Evolutionary conservation across 2,797 vertebrate species (phyloP), one percentile per base, ranked within the genome.

Genomic region (Sciurus vulgaris): DNA sequence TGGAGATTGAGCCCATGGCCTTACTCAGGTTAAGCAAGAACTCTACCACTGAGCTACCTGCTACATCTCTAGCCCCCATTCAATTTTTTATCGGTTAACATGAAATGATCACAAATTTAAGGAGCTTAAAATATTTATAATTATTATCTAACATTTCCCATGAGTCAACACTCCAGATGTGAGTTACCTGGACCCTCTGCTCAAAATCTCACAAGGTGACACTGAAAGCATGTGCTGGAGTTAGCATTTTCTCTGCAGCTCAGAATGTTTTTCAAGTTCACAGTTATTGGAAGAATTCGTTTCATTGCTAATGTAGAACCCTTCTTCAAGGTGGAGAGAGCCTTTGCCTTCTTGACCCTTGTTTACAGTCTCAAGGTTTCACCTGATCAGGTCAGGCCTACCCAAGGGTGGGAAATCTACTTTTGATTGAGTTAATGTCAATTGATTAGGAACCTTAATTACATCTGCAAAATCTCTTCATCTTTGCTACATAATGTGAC

Each of bases 351-450:
- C 49, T 77, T 59, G 41, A 83, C 14, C 41, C 3, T 56, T 7
- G 78, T 86, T 76, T 47, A 47, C 7, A 47, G 44, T 47, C 9
- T 78, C 65, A 85, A 78, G 26, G n/a, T 2, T 33, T 54, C 67
- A 18, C 47, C 67, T 84, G 51, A 73, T 82, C 81, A 94, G 5
- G n/a, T 65, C 51, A 94, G 49, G 26, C 47, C 41, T 35, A 67
- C 41, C 44, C 15, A 28, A 26, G 10, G 65, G 38, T 51, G 79
- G 28, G n/a, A 65, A 63, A 73, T 72, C 5, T 78, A n/a, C 14
- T 92, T 70, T 49, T 72, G 54, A 79, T 94, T 79, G 83, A n/a
- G n/a, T 86, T 86, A 78, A 41, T 69, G 24, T 72, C 54, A 92
- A 35, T 35, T 88, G 20, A 89, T 83, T 94, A 59, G 20, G 3